Base-by-base conservation (phyloP, 1,140 invertebrate genomes). In the Psilanteris sp. region DNA sequence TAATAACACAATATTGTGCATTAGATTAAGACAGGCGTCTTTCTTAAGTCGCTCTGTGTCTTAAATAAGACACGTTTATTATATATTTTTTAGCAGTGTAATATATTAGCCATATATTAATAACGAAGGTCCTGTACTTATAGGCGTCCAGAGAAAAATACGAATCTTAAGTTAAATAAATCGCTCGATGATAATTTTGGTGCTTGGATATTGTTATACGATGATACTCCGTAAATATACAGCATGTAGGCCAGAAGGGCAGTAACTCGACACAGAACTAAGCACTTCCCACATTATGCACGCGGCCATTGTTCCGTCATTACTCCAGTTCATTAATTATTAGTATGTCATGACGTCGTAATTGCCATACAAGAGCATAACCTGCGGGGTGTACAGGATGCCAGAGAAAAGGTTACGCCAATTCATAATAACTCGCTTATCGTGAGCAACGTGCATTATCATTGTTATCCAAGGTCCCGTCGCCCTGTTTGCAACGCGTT, bases 251-350 rank as follows among this genome's bases (percentile, higher is more conserved):
- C 78, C 81, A 87, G 80, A 78, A 81, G 82, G 81, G 80, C 83
- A 81, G 68, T 74, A 79, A 77, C 64, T 81, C 72, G 78, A 43
- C 66, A 24, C 36, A 78, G 79, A 82, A 83, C 79, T 83, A 82
- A 81, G 79, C 80, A 84, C 85, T 86, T 85, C 85, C 85, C 81
- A 64, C 68, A 84, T 85, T 78, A 74, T 62, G 54, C 74, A 52
- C 55, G 41, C 54, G 57, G 54, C 75, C 80, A 87, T 87, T 87
- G 85, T 87, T 80, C 83, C 80, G 80, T 86, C 81, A 86, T 87
- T 87, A 85, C 59, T 79, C 64, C 62, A 54, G 80, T 81, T 86
- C 82, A 85, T 86, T 86, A 87, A 85, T 87, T 83, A 86, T 85
- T 87, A 86, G 79, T 82, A 83, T 55, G 80, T 72, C 70, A 74